A percentile compares a stretch with the other conserved stretches of the same genome.
Conservation (phyloP, 2,888 invertebrate genomes). For the Lithophane leautieri region DNA sequence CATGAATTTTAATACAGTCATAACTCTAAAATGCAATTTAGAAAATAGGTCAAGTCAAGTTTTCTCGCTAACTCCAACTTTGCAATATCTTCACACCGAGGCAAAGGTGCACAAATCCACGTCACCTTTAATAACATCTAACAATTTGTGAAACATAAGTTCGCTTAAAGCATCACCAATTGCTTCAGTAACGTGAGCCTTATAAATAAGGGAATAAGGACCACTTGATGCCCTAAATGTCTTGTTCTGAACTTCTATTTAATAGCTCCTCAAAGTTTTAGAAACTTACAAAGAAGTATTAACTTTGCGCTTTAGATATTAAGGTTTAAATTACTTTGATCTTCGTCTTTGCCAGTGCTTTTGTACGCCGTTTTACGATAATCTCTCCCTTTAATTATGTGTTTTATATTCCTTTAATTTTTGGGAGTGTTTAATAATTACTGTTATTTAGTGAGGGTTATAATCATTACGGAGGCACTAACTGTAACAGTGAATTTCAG, state of each 20-base stretch:
- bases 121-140: slow-evolving; percentile 63
- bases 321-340: slow-evolving; percentile 65
- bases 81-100: slow-evolving; percentile 34
- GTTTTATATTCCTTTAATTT: slow-evolving; percentile 64
- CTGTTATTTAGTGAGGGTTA: slow-evolving; percentile 58
- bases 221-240: slow-evolving; percentile 52
- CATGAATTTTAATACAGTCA: slow-evolving; percentile 57
- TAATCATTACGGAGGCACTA: slow-evolving; percentile 54
- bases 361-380: slow-evolving; percentile 59
- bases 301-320: slow-evolving; percentile 63
- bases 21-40: slow-evolving; percentile 58
- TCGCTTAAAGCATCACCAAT: slow-evolving; percentile 55
- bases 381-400: slow-evolving; percentile 64
- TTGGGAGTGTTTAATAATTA: slow-evolving; percentile 60
- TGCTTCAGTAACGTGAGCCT: slow-evolving; percentile 63
- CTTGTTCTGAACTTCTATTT: slow-evolving; percentile 65
- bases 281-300: slow-evolving; percentile 65
- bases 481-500: slow-evolving; percentile 47
- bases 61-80: slow-evolving; percentile 31
- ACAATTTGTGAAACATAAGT: slow-evolving; percentile 67
- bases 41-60: slow-evolving; percentile 51
- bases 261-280: slow-evolving; percentile 68
- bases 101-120: slow-evolving; percentile 55
- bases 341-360: slow-evolving; percentile 43
- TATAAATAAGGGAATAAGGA: slow-evolving; percentile 61